These are phyloP conservation scores for Jaculus jaculus DNA, from an alignment of 2,113 vertebrate genomes.

Conservation along the genomic window DNA sequence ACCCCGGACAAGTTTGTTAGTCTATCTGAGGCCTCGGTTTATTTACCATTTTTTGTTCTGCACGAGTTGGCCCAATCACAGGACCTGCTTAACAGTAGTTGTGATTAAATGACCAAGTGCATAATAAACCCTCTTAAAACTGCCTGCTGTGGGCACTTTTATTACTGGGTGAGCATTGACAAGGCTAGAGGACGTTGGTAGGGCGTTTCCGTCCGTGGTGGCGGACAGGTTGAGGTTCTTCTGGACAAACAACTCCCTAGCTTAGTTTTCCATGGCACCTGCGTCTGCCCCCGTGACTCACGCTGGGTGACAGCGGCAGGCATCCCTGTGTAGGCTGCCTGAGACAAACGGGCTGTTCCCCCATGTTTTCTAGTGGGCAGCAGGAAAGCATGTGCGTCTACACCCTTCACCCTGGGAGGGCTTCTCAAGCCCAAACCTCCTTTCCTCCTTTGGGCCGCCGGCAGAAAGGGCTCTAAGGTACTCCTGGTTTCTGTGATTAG, in stretches of 20 bases:
- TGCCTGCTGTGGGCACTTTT: constrained; percentile 3
- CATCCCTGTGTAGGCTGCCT: constrained; percentile 50
- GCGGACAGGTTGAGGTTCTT: not conserved
- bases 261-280: constrained; percentile 30
- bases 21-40: constrained; percentile 17
- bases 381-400: not conserved
- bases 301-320: constrained; percentile 55
- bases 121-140: not conserved
- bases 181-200: not conserved
- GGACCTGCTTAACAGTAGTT: not conserved
- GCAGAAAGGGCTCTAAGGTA: not conserved
- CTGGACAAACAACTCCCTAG: not conserved
- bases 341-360: constrained; percentile 56
- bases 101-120: constrained; percentile 19
- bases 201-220: not conserved
- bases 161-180: not conserved
- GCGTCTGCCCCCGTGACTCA: constrained; percentile 60
- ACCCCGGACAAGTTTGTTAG: constrained; percentile 2
- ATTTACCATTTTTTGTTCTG: constrained; percentile 28
- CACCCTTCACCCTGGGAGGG: not conserved
- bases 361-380: not conserved
- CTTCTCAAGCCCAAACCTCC: not conserved
- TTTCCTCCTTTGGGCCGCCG: not conserved
- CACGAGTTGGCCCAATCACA: not conserved
- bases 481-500: constrained; percentile 30